Base-by-base conservation (phyloP, 2,797 vertebrate genomes). In the Cyprinodon diabolis region DNA sequence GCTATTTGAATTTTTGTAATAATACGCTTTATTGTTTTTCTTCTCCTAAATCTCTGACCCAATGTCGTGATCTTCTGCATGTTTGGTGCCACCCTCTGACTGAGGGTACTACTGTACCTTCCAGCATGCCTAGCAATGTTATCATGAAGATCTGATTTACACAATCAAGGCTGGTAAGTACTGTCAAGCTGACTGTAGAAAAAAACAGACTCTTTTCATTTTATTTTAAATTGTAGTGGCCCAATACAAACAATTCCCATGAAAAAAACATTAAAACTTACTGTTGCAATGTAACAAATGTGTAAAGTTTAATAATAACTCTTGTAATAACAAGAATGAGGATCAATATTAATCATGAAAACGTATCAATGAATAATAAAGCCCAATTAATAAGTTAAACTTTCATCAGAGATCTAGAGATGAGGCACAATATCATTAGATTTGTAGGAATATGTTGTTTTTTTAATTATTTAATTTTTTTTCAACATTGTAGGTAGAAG, bases 401-500 rank as follows among this genome's bases (percentile, higher is more conserved):
- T 72, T 30, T 15, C 66, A 17, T 56, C 13, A 7, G n/a, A 15
- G 54, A 21, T 21, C 7, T 12, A 15, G 51, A 69, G 86, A 91
- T 91, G 90, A 91, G 86, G 30, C 30, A 30, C 30, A 30, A 30
- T 30, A 30, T 56, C 8, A 45, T 30, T 56, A 14, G n/a, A 72
- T 47, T 60, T 0, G 10, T n/a, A 1, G 23, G 4, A 56, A 4
- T 73, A 19, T 66, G 67, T 70, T 74, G 72, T 76, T 80, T 72
- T 52, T 14, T 23, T 54, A 7, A 51, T 67, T 11, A 9, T 35
- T 51, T 30, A 30, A 37, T 19, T 30, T 13, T 51, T 51, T 52
- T 35, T 51, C 17, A 35, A 25, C 13, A 17, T 30, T n/a, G 8
- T 25, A 69, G 70, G 35, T 10, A 25, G 67, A 45, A 30, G 37